Percentiles rank a stretch among this genome's conserved stretches.
phyloP scores from a whole-genome alignment of 2,113 vertebrate genomes.

The Apteryx mantelli region DNA sequence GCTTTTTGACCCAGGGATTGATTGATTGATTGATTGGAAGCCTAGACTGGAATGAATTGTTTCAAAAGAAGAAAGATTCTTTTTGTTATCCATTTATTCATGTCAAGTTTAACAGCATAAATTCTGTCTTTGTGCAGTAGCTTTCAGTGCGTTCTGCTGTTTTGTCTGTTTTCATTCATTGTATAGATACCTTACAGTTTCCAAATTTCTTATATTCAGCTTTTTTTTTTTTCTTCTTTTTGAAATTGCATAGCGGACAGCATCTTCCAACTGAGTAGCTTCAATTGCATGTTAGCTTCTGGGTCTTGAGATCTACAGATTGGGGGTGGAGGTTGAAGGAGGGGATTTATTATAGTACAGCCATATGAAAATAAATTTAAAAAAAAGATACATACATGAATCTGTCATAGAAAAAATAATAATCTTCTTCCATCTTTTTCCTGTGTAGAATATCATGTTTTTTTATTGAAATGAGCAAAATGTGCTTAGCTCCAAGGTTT shows the following conservation, averaged over 20 bases:
- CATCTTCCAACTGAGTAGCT: background rate
- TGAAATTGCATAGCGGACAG: background rate
- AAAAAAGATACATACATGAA: background rate
- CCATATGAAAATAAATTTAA: slow-evolving; percentile 2
- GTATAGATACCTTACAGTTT: background rate
- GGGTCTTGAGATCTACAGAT: slow-evolving; percentile 7
- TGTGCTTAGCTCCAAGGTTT: slow-evolving; percentile 43
- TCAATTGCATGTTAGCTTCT: background rate
- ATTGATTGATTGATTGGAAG: background rate
- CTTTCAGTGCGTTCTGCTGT: background rate
- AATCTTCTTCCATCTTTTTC: slow-evolving; percentile 24
- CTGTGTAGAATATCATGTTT: background rate
- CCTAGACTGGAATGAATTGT: background rate
- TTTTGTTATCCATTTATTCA: background rate
- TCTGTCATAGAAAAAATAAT: slow-evolving; percentile 48
- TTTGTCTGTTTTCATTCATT: background rate
- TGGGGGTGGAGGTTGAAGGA: background rate
- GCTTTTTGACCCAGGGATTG: background rate
- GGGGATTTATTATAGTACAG: background rate
- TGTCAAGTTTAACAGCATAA: background rate
- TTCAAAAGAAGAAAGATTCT: background rate
- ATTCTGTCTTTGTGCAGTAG: background rate
- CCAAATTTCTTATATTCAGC: background rate
- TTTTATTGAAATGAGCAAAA: slow-evolving; percentile 56
- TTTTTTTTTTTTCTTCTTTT: background rate